Conservation (phyloP, 2,113 vertebrate species). For the Spea bombifrons region DNA sequence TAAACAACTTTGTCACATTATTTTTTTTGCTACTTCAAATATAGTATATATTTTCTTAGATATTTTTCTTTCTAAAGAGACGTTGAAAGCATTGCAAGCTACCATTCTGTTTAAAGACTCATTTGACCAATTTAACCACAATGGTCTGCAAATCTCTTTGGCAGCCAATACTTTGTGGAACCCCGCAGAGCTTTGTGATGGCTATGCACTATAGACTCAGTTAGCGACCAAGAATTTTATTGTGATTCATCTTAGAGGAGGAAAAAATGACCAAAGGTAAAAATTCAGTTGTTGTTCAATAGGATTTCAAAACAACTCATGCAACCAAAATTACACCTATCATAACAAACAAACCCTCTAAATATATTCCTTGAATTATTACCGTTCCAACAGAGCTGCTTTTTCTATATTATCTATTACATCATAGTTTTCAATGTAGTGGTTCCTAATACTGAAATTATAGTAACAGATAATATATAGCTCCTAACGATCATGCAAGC, state of each 20-base stretch:
- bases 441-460: no score
- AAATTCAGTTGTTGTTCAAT: neutral
- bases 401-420: no score
- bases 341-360: neutral
- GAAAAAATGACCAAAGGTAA: neutral
- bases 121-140: conserved; percentile 32
- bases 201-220: conserved; percentile 20
- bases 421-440: no score
- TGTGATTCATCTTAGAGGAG: conserved; percentile 11
- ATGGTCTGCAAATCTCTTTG: conserved; percentile 12
- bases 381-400: no score
- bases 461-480: no score
- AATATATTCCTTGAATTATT: no score
- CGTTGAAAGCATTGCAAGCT: neutral
- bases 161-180: conserved; percentile 11
- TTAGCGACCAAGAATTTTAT: conserved; percentile 15
- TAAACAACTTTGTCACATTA: neutral
- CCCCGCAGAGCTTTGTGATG: conserved; percentile 27
- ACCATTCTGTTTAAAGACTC: neutral
- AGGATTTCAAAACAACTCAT: neutral
- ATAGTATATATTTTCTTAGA: neutral
- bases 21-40: neutral
- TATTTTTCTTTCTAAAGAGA: neutral
- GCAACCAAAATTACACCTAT: neutral
- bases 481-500: no score